Evolutionary conservation across 2,888 invertebrate species (phyloP), one percentile per base, ranked within the genome.

Genomic region (Caenorhabditis afra): DNA sequence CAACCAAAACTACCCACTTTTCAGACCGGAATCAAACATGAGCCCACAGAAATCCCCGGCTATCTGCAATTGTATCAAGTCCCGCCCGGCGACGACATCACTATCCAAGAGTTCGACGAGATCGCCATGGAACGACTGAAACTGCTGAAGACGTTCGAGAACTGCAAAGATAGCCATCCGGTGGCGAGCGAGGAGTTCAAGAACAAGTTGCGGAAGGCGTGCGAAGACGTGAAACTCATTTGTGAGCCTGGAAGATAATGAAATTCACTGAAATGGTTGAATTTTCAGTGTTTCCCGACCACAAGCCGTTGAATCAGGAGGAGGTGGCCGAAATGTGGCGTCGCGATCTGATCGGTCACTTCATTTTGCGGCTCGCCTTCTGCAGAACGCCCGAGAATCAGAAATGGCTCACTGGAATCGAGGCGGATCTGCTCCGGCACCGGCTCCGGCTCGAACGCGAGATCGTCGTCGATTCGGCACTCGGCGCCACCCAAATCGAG

Each of bases 271-370:
- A 58, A 58, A n/a, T 10, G 23, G 11, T 11, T 5, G 16, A 0
- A 11, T 20, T 18, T 3, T 45, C 64, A 79, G 73, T 73, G 0
- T 58, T 67, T 20, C 57, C 66, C 11, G 37, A 44, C 1, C 58
- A 58, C 11, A 22, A 16, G 2, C 29, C 59, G 0, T 3, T 3
- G 4, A 11, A 23, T 23, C 47, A 0, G 0, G 29, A 57, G 11
- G 75, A 75, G 4, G 8, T 47, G 10, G 37, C 52, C 0, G 75
- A 80, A 10, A 65, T 67, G 44, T 70, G 84, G 39, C 79, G 85
- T 23, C 64, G 90, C 79, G 98, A 99, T 91, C 94, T 95, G 88
- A 93, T 97, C 61, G 95, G 97, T 0, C 98, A 99, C 91, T 97
- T 95, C 90, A 95, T 97, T 86, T 92, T 98, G 3, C 93, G 97